Evolutionary conservation across 2,888 invertebrate genomes (phyloP), one percentile per base, ranked within the genome.

Genomic region (Alcis repandata): DNA sequence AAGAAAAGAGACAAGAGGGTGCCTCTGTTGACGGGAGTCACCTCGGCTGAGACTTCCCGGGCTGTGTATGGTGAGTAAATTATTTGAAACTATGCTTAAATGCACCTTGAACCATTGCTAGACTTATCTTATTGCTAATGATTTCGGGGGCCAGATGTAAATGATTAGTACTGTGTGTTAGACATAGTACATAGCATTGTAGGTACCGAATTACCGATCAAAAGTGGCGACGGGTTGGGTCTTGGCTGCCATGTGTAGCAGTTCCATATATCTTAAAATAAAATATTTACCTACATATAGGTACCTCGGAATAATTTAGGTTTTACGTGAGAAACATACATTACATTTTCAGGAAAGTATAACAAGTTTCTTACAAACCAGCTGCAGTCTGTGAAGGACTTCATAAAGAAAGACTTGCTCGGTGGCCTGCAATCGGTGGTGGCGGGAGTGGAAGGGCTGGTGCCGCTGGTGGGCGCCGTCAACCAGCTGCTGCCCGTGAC

Each of bases 1-100:
- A 92, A 93, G 59, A 89, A 90, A 32, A 94, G 94, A 27, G 89
- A 94, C 58, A 86, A 87, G 65, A 91, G 93, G 1, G 94, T 95
- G 15, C 97, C 97, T 0, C 83, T 97, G 68, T 88, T 97, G 11
- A 96, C 96, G 0, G 97, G 97, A 0, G 95, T 96, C 2, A 95
- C 95, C 0, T 95, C 95, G 52, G 95, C 96, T 48, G 97, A 97
- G 87, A 96, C 96, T 0, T 94, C 94, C 1, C 90, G 93, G 19
- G 95, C 95, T 20, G 93, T 95, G 11, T 90, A 91, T 73, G 95
- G 95, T 92, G 89, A 63, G 32, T 0, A 22, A n/a, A 15, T 3
- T 40, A 2, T 20, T 27, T 6, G 19, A 9, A 8, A 19, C 19
- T 15, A 1, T n/a, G n/a, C 38, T n/a, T 13, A 36, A 36, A 2